Evolutionary conservation across 2,797 vertebrate species (phyloP).

Genomic region (Sebastes ruberrimus): DNA sequence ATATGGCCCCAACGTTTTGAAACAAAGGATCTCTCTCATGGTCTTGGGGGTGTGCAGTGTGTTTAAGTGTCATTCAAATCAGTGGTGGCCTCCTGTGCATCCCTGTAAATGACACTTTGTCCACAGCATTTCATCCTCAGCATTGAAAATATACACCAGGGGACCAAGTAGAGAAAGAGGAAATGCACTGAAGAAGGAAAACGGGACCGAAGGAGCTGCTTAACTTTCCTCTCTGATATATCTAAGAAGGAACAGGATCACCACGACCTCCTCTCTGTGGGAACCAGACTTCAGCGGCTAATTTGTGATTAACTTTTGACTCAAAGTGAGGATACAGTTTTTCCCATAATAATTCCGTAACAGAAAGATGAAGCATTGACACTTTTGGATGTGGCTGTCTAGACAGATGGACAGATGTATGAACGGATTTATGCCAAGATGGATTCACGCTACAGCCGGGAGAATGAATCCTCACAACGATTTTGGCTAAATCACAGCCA

Average conservation of each 20-base stretch:
- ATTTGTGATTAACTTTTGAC: conserved; percentile 25
- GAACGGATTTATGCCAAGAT: conserved; percentile 11
- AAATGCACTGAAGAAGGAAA: conserved; percentile 14
- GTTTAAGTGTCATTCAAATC: conserved; percentile 14
- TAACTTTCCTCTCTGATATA: conserved; percentile 5
- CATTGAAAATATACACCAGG: neutral
- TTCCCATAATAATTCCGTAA: neutral
- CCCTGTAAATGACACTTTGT: conserved; percentile 34
- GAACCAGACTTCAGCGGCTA: conserved; percentile 1
- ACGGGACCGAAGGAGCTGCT: conserved; percentile 16
- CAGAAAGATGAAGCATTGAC: conserved; percentile 19
- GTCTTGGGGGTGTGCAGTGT: neutral
- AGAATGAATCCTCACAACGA: conserved; percentile 23
- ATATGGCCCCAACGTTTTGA: neutral
- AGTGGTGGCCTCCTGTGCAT: neutral
- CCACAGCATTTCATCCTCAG: neutral
- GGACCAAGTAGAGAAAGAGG: neutral
- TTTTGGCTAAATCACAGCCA: conserved; percentile 33
- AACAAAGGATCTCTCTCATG: neutral
- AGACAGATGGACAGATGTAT: conserved; percentile 39
- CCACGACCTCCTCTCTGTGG: neutral
- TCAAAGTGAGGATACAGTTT: conserved; percentile 14
- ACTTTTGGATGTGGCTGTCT: conserved; percentile 19
- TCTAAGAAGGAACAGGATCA: neutral
- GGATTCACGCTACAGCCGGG: conserved; percentile 14